A percentile compares a stretch with the other conserved stretches of the same genome.
phyloP scores from a whole-genome alignment of 2,888 invertebrate species.

The Tricholauxania praeusta region DNA sequence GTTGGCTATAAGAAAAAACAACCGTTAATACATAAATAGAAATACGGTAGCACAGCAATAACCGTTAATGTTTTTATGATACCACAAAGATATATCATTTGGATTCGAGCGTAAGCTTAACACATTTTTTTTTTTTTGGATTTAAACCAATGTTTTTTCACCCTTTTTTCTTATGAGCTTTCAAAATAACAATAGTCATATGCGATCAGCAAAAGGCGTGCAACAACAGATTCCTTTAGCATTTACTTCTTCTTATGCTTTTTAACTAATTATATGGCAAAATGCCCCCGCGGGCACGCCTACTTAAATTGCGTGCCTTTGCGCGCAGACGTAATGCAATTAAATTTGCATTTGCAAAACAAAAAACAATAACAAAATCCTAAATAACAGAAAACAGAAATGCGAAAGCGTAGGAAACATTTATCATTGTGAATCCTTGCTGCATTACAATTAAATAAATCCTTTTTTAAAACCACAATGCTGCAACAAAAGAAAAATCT shows the following conservation, averaged over 20 bases:
- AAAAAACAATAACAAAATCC: conserved; percentile 18
- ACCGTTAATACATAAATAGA: conserved; percentile 41
- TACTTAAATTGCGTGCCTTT: conserved; percentile 66
- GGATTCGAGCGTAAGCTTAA: not conserved
- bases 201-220: not conserved
- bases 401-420: conserved; percentile 63
- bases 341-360: conserved; percentile 67
- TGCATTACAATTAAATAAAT: conserved; percentile 61
- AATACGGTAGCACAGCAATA: conserved; percentile 38
- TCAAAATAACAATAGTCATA: no score
- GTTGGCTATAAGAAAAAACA: conserved; percentile 14
- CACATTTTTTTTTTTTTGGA: not conserved
- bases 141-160: not conserved
- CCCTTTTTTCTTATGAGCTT: not conserved
- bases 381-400: conserved; percentile 4
- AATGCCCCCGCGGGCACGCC: conserved; percentile 53
- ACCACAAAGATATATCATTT: not conserved
- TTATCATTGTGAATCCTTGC: conserved; percentile 60
- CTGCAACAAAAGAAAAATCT: conserved; percentile 11
- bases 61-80: conserved; percentile 28
- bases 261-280: conserved; percentile 39
- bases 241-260: not conserved
- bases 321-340: conserved; percentile 57
- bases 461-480: conserved; percentile 56
- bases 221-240: not conserved